Percentiles rank a stretch among this genome's conserved stretches.
Conservation (phyloP, 2,113 vertebrate genomes). For the Tautogolabrus adspersus region DNA sequence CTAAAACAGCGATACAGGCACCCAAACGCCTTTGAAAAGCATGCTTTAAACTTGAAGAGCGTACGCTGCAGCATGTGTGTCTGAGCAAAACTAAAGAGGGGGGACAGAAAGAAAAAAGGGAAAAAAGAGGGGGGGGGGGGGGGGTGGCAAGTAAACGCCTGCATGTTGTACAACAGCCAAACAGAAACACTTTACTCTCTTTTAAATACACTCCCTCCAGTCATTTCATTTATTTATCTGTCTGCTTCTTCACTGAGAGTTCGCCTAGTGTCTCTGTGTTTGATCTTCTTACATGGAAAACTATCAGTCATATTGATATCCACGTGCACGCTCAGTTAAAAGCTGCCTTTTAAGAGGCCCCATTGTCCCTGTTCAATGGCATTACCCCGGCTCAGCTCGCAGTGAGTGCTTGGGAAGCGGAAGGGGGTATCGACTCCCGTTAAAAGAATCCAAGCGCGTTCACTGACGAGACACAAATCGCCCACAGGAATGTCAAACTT, state of each 20-base stretch:
- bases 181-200: constrained; percentile 63
- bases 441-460: constrained; percentile 80
- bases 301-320: constrained; percentile 78
- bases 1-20: constrained; percentile 73
- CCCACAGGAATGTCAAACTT: constrained; percentile 85
- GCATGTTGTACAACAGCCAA: constrained; percentile 70
- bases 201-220: constrained; percentile 67
- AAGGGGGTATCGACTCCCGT: constrained; percentile 84
- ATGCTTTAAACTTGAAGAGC: constrained; percentile 79
- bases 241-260: constrained; percentile 59
- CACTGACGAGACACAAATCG: constrained; percentile 81
- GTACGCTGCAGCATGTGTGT: constrained; percentile 73
- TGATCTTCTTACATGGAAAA: constrained; percentile 79
- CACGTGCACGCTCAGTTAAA: constrained; percentile 73
- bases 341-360: constrained; percentile 81
- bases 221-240: constrained; percentile 73
- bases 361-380: constrained; percentile 80
- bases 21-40: constrained; percentile 71
- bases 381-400: constrained; percentile 75
- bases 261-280: constrained; percentile 61
- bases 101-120: constrained; percentile 14
- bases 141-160: constrained; percentile 39
- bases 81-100: constrained; percentile 58
- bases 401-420: constrained; percentile 80
- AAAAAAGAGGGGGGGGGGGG: neutral